These are phyloP conservation scores for Cuculus canorus DNA, from an alignment of 2,797 vertebrate species.

Conservation along the genomic window DNA sequence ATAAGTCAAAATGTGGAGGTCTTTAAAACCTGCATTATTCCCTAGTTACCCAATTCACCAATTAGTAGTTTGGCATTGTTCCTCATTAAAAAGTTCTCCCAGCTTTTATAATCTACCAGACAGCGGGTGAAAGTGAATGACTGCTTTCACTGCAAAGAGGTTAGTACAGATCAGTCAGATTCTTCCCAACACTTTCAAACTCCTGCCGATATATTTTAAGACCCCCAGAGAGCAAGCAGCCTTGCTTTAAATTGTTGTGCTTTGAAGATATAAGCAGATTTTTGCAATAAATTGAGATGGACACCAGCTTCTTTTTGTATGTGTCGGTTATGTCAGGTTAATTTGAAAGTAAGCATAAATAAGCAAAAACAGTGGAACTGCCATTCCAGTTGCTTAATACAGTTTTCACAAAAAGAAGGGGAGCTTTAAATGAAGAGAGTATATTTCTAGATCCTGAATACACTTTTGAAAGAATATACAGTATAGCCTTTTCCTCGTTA, in stretches of 20 bases:
- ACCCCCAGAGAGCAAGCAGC: not conserved
- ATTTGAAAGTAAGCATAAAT: not conserved
- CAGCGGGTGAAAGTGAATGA: not conserved
- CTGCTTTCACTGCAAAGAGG: not conserved
- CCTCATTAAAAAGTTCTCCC: not conserved
- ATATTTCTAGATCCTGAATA: slow-evolving; percentile 10
- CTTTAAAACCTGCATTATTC: not conserved
- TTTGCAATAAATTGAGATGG: not conserved
- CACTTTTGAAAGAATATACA: slow-evolving; percentile 14
- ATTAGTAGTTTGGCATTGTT: not conserved
- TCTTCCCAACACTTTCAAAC: not conserved
- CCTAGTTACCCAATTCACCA: not conserved
- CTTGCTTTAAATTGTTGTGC: not conserved
- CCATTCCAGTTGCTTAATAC: slow-evolving; percentile 14
- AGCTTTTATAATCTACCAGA: not conserved
- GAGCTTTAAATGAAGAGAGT: slow-evolving; percentile 4
- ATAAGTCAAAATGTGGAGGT: not conserved
- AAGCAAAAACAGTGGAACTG: not conserved
- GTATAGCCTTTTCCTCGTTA: slow-evolving; percentile 41
- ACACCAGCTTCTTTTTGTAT: not conserved
- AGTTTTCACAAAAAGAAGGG: slow-evolving; percentile 43
- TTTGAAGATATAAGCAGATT: not conserved
- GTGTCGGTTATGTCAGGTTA: not conserved
- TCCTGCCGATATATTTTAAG: not conserved
- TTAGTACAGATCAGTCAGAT: not conserved